Percentiles rank a stretch among this genome's conserved stretches.
Evolutionary conservation across 1,140 invertebrate species (phyloP).

Genomic region (Bombus impatiens): DNA sequence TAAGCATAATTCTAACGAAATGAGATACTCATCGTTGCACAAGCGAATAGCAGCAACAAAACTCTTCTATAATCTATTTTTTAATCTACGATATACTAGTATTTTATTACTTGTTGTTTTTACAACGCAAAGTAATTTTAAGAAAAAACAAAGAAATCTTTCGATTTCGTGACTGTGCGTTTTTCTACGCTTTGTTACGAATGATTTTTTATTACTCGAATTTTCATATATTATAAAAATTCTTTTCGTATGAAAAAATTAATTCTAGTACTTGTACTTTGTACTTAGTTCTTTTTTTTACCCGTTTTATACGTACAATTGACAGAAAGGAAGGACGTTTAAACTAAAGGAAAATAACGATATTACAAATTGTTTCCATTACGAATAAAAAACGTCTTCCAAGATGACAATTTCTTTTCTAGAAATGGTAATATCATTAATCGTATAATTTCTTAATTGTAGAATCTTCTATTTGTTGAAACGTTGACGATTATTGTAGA

Average conservation of each 20-base stretch:
- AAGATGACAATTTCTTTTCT: background rate
- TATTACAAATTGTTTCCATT: background rate
- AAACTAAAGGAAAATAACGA: background rate
- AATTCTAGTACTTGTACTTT: constrained; percentile 36
- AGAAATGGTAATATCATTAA: background rate
- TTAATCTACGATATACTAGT: background rate
- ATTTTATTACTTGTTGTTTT: constrained; percentile 16
- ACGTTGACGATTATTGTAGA: background rate
- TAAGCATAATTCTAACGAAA: constrained; percentile 4
- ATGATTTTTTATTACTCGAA: background rate
- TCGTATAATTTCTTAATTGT: background rate
- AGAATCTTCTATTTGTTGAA: background rate
- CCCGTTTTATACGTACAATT: background rate
- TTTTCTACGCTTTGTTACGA: background rate
- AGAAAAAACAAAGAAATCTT: background rate
- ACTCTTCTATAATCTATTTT: background rate
- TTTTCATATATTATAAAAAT: background rate
- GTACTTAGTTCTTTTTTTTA: constrained; percentile 42
- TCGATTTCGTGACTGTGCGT: background rate
- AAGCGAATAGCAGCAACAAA: background rate
- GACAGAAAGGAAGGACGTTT: background rate
- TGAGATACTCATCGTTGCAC: constrained; percentile 28
- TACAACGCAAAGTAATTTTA: constrained; percentile 2
- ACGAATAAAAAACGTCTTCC: constrained; percentile 23
- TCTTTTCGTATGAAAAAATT: background rate